phyloP scores from a whole-genome alignment of 2,888 invertebrate genomes.

The Chironomus riparius region DNA sequence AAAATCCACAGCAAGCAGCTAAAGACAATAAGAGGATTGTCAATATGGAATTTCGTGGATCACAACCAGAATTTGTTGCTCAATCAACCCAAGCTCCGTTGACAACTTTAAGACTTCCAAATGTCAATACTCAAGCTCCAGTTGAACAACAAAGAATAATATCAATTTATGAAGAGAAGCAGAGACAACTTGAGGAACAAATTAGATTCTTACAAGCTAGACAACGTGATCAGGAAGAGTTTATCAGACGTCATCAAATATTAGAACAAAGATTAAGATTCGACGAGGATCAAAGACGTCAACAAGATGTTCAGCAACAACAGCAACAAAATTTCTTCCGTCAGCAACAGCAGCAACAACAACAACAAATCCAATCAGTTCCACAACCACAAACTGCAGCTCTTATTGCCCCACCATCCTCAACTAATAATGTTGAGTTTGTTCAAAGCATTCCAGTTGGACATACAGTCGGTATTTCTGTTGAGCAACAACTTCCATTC shows the following conservation, averaged over 20 bases:
- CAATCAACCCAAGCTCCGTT: slow-evolving; percentile 32
- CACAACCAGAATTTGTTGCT: slow-evolving; percentile 25
- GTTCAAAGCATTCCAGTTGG: slow-evolving; percentile 36
- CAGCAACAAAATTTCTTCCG: slow-evolving; percentile 38
- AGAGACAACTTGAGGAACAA: slow-evolving; percentile 60
- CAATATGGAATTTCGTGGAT: slow-evolving; percentile 11
- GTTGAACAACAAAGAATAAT: slow-evolving; percentile 33
- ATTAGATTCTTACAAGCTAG: slow-evolving; percentile 55
- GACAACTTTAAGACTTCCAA: not conserved
- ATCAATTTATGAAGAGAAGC: slow-evolving; percentile 53
- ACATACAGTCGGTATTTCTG: slow-evolving; percentile 36
- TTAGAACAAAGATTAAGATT: slow-evolving; percentile 42
- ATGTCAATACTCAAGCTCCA: not conserved
- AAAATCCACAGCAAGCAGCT: slow-evolving; percentile 38
- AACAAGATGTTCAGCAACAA: slow-evolving; percentile 32
- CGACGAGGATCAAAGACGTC: slow-evolving; percentile 30
- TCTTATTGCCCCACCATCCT: slow-evolving; percentile 30
- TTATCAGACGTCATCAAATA: slow-evolving; percentile 55
- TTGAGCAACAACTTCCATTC: slow-evolving; percentile 49
- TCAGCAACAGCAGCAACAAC: slow-evolving; percentile 34
- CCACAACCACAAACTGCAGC: slow-evolving; percentile 35
- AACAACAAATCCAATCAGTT: slow-evolving; percentile 35
- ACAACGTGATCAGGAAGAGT: slow-evolving; percentile 59
- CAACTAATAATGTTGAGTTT: slow-evolving; percentile 37
- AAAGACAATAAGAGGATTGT: slow-evolving; percentile 27